Evolutionary conservation across 2,113 vertebrate species (phyloP).

Genomic region (Hoplias malabaricus): DNA sequence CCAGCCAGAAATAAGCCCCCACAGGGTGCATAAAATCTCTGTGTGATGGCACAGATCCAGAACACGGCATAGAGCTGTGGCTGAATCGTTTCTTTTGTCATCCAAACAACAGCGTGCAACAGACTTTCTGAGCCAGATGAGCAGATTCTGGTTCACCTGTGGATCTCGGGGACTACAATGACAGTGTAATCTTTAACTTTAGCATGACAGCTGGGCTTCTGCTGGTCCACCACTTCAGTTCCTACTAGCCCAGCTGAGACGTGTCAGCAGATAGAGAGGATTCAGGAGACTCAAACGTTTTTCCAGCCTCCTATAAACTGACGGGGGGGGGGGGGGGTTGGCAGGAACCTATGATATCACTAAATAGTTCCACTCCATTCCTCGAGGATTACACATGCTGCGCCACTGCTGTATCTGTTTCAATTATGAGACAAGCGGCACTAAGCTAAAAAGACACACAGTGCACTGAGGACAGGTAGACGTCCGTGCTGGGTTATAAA

Average conservation of each 20-base stretch:
- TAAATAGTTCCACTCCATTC: constrained; percentile 13
- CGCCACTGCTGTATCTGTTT: background rate
- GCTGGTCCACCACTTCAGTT: background rate
- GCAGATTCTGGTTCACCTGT: constrained; percentile 24
- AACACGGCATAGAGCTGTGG: constrained; percentile 5
- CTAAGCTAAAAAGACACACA: background rate
- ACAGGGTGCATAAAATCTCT: constrained; percentile 41
- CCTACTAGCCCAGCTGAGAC: constrained; percentile 41
- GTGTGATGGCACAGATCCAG: constrained; percentile 39
- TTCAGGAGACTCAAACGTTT: background rate
- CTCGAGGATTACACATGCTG: background rate
- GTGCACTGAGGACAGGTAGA: background rate
- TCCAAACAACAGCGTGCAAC: constrained; percentile 30
- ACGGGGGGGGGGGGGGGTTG: constrained; percentile 6
- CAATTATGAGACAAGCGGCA: constrained; percentile 21
- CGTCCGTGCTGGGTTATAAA: background rate
- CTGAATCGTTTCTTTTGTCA: constrained; percentile 32
- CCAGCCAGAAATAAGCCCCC: constrained; percentile 44
- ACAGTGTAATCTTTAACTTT: background rate
- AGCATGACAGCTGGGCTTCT: background rate
- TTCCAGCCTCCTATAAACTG: constrained; percentile 19
- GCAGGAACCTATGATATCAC: background rate
- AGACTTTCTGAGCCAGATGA: constrained; percentile 2
- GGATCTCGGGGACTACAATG: background rate
- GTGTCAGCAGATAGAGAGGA: constrained; percentile 31